A percentile compares a stretch with the other conserved stretches of the same genome.
phyloP scores from a whole-genome alignment of 64 coral and sea anemone genomes.

The Acropora tenuis region DNA sequence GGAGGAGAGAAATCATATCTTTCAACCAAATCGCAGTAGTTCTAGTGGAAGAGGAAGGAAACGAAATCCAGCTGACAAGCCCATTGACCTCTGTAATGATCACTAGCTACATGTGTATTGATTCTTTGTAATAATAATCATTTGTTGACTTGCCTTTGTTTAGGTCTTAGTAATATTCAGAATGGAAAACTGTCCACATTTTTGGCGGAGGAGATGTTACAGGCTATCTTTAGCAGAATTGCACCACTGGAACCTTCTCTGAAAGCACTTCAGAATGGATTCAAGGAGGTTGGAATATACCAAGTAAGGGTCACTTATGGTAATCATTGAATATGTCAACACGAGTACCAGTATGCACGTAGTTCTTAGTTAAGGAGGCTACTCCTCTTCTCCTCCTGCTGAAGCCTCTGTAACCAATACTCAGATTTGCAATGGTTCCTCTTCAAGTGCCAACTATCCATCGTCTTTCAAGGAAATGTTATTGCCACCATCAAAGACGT shows the following conservation, averaged over 20 bases:
- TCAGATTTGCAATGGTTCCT: neutral
- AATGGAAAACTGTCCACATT: constrained; percentile 69
- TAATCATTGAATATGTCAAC: constrained; percentile 35
- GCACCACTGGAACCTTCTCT: constrained; percentile 25
- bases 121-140: neutral
- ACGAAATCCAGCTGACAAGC: neutral
- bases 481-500: constrained; percentile 2
- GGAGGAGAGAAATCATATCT: constrained; percentile 35
- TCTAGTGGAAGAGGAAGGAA: constrained; percentile 61
- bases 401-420: neutral
- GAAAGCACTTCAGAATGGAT: constrained; percentile 44
- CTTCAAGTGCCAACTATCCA: constrained; percentile 14
- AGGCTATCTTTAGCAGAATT: constrained; percentile 45
- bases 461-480: neutral
- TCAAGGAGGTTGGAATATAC: constrained; percentile 57
- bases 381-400: neutral
- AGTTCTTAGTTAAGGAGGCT: neutral
- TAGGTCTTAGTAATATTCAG: constrained; percentile 68
- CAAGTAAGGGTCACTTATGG: constrained; percentile 54
- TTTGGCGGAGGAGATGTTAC: constrained; percentile 59
- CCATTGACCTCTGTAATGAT: neutral
- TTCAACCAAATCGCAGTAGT: constrained; percentile 30
- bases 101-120: neutral
- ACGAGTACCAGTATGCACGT: neutral
- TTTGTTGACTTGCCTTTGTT: constrained; percentile 17